Evolutionary conservation across 2,888 invertebrate genomes (phyloP).

Genomic region (Drosophila paucipuncta): DNA sequence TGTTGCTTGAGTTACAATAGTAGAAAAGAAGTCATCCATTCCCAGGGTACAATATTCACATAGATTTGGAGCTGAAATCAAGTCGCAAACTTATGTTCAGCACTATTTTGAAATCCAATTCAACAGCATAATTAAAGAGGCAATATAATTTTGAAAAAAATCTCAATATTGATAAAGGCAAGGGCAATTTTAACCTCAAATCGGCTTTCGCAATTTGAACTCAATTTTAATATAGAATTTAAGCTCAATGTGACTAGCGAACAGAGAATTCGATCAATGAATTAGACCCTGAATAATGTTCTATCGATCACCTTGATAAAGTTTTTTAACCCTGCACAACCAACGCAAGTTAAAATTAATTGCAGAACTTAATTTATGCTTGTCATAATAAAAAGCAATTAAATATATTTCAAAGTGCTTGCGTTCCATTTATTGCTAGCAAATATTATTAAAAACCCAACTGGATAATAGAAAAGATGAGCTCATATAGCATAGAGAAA

Average conservation of each 20-base stretch:
- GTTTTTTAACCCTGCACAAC: slow-evolving; percentile 10
- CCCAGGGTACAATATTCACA: not conserved
- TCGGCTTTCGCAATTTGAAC: not conserved
- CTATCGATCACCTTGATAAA: not conserved
- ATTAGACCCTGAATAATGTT: not conserved
- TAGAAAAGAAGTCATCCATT: not conserved
- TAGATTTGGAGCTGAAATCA: not conserved
- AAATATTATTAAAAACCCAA: slow-evolving; percentile 1
- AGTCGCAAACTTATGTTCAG: not conserved
- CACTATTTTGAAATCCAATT: not conserved
- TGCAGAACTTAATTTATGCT: not conserved
- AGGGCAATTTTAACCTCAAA: not conserved
- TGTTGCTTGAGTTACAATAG: not conserved
- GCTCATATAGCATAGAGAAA: slow-evolving; percentile 5
- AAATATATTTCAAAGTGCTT: not conserved
- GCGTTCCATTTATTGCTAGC: slow-evolving; percentile 15
- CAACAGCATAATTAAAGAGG: not conserved
- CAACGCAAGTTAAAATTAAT: not conserved
- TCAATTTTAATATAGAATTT: not conserved
- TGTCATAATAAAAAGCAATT: not conserved
- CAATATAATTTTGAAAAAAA: not conserved
- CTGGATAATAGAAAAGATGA: not conserved
- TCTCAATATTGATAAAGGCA: not conserved
- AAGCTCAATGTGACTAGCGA: not conserved
- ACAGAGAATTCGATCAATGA: not conserved